Percentiles rank a stretch among this genome's conserved stretches.
Evolutionary conservation across 1,140 invertebrate genomes (phyloP).

Genomic region (Leguminivora glycinivorella): DNA sequence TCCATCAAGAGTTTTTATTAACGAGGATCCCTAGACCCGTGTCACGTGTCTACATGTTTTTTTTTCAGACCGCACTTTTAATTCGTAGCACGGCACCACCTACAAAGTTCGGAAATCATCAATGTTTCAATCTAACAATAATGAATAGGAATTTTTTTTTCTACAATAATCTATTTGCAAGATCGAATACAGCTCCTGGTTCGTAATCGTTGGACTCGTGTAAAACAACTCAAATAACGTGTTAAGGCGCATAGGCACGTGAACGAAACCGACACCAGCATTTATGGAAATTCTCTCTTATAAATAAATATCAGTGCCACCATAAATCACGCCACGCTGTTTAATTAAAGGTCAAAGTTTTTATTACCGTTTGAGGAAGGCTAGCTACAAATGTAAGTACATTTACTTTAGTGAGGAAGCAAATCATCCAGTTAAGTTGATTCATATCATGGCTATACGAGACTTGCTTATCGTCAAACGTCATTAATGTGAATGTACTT

Average conservation of each 20-base stretch:
- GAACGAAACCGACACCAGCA: constrained; percentile 11
- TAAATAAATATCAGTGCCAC: constrained; percentile 14
- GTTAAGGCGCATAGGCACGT: not conserved
- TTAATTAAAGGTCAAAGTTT: constrained; percentile 27
- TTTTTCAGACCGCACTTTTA: no score
- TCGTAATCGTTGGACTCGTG: not conserved
- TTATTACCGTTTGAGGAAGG: constrained; percentile 9
- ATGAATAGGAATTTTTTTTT: no score
- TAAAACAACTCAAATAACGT: not conserved
- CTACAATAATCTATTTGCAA: not conserved
- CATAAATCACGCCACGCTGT: constrained; percentile 21
- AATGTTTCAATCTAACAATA: no score
- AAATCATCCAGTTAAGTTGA: not conserved
- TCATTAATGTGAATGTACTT: not conserved
- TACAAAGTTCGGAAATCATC: no score
- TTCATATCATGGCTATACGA: constrained; percentile 1
- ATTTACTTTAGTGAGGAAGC: constrained; percentile 8
- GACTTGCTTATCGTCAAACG: constrained; percentile 4
- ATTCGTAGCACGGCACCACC: no score
- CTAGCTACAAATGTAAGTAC: not conserved
- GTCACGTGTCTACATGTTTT: no score
- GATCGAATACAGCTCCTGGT: not conserved
- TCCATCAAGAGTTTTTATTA: no score
- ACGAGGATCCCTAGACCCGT: no score
- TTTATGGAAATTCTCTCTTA: constrained; percentile 16